Base-by-base conservation (phyloP, 2,888 invertebrate genomes). In the Drosophila monieri region DNA sequence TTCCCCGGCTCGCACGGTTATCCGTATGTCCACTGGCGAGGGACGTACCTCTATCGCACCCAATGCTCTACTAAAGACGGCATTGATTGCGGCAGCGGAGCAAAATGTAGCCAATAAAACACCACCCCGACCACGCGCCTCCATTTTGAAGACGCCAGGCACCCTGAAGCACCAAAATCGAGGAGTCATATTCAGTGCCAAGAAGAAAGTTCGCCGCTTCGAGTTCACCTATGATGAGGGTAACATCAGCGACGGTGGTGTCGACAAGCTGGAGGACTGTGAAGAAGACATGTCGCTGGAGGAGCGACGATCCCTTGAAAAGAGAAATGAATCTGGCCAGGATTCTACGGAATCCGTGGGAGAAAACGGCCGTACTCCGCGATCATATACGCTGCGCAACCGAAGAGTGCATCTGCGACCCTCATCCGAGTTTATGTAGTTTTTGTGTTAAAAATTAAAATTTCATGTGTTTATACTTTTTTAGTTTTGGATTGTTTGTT, bases 101-200 rank as follows among this genome's bases (percentile, higher is more conserved):
- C 60, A 74, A 12, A 49, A 73, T 37, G 56, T 67, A 0, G 15
- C 70, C 1, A 62, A 3, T 12, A 32, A 54, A 4, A 27, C 53
- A 8, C 52, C 48, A 3, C 18, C 41, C 0, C 67, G 56, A 8
- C 52, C 60, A 3, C 80, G 86, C 1, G 81, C 87, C 55, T 90
- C 90, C 0, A 91, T 91, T 18, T 56, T 91, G 0, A 91, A 90
- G 61, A 91, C 91, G 0, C 91, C 91, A 0, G 91, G 90, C 1
- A 88, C 89, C 0, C 69, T 72, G 0, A 75, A 78, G 49, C 71
- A 75, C 1, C 81, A 77, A 27, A 62, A 65, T 3, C 85, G 78
- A 4, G 86, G 77, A 32, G 90, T 91, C 9, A 54, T 86, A 12
- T 91, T 91, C 53, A 89, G 89, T 57, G 85, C 90, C 30, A 80